phyloP scores from a whole-genome alignment of 2,113 vertebrate genomes.

The Poicephalus meyeri region DNA sequence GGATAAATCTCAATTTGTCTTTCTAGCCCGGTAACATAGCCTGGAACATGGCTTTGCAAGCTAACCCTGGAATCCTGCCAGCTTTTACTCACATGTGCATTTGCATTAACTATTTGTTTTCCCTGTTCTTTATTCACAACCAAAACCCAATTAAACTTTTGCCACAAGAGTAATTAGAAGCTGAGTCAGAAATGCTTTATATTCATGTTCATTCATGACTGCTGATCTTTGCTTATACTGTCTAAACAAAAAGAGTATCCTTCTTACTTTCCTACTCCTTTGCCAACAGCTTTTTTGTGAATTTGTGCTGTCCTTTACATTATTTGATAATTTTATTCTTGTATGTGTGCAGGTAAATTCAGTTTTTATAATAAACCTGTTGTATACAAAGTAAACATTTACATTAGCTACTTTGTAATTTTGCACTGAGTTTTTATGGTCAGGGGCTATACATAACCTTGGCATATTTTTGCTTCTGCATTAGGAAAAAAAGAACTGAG shows the following conservation, averaged over 20 bases:
- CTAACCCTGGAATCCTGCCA: background rate
- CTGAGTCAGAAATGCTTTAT: slow-evolving; percentile 3
- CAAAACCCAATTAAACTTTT: slow-evolving; percentile 27
- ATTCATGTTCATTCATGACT: background rate
- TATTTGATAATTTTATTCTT: background rate
- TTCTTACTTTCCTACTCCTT: background rate
- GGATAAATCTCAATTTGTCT: background rate
- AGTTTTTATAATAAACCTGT: background rate
- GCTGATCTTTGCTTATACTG: background rate
- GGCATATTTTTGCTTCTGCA: slow-evolving; percentile 3
- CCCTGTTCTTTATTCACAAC: background rate
- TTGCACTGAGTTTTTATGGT: slow-evolving; percentile 1
- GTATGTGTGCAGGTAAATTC: background rate
- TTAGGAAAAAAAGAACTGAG: background rate
- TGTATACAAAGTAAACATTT: background rate
- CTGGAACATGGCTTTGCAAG: background rate
- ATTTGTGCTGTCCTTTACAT: background rate
- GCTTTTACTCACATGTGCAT: background rate
- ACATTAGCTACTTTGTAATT: background rate
- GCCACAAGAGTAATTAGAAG: background rate
- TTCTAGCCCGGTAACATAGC: background rate
- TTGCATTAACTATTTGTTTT: background rate
- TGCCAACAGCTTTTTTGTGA: background rate
- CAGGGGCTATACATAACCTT: background rate
- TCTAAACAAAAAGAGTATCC: background rate